Evolutionary conservation across 2,888 invertebrate genomes (phyloP).

Genomic region (Catocala fraxini): DNA sequence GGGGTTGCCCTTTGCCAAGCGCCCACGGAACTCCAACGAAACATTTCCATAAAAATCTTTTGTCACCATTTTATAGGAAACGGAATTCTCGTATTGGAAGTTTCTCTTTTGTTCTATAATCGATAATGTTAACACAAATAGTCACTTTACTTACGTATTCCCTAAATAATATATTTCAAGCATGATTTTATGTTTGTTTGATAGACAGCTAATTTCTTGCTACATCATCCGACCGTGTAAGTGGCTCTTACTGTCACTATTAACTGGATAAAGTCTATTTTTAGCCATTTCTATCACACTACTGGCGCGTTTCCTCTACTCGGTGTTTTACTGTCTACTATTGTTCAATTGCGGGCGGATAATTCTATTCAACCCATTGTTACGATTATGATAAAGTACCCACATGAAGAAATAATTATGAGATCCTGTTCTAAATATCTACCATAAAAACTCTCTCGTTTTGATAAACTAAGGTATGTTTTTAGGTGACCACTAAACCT

Average conservation of each 20-base stretch:
- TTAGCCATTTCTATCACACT: no score
- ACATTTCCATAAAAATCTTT: slow-evolving; percentile 42
- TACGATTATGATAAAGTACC: background rate
- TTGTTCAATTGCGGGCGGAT: background rate
- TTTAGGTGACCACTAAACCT: slow-evolving; percentile 18
- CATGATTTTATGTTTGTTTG: background rate
- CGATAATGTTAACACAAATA: slow-evolving; percentile 16
- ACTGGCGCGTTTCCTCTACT: no score
- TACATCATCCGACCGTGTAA: background rate
- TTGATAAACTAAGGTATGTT: background rate
- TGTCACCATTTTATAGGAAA: slow-evolving; percentile 30
- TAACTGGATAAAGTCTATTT: no score
- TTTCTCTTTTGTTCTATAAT: slow-evolving; percentile 34
- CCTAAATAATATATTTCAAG: background rate
- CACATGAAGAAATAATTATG: no score
- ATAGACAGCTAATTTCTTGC: background rate
- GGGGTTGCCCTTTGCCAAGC: slow-evolving; percentile 36
- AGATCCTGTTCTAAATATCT: background rate
- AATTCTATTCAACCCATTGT: background rate
- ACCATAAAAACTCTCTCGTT: background rate
- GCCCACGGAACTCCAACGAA: slow-evolving; percentile 33
- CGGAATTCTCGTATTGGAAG: slow-evolving; percentile 25
- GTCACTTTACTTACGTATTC: background rate
- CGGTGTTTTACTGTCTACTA: no score
- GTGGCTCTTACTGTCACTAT: no score